A percentile compares a stretch with the other conserved stretches of the same genome.
Conservation (phyloP, 2,797 vertebrate species). For the Enteromius treurensis region DNA sequence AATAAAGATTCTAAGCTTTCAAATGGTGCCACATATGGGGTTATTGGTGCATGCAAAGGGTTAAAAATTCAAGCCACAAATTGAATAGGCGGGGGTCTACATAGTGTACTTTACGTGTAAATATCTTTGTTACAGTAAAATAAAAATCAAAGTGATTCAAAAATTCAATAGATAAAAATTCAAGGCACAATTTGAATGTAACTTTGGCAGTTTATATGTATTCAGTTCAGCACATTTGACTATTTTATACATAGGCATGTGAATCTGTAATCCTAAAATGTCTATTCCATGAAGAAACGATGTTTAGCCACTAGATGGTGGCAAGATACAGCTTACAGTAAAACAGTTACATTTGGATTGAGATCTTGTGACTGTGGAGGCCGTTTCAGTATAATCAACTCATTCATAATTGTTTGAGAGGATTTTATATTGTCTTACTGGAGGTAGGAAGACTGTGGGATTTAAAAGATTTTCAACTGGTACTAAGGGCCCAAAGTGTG, state of each 20-base stretch:
- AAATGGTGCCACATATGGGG: too few relatives aligned
- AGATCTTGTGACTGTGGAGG: neutral
- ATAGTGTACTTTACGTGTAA: too few relatives aligned
- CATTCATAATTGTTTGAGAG: neutral
- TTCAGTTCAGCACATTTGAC: neutral
- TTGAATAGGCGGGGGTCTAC: too few relatives aligned
- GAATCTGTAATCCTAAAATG: too few relatives aligned
- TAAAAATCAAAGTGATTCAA: too few relatives aligned
- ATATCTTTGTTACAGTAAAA: too few relatives aligned
- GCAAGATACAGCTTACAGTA: neutral
- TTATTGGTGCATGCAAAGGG: too few relatives aligned
- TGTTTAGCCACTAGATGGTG: constrained; percentile 27
- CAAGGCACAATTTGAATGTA: too few relatives aligned
- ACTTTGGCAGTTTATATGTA: neutral
- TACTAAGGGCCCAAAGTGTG: neutral
- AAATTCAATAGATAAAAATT: too few relatives aligned
- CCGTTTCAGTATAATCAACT: neutral
- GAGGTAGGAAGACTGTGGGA: neutral
- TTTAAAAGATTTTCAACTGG: neutral
- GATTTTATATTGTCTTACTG: neutral
- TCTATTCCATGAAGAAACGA: neutral
- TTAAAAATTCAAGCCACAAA: too few relatives aligned
- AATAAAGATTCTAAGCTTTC: too few relatives aligned
- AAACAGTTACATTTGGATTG: neutral
- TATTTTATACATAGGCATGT: neutral